Conservation (phyloP, 2,888 invertebrate species). For the Ditula angustiorana region DNA sequence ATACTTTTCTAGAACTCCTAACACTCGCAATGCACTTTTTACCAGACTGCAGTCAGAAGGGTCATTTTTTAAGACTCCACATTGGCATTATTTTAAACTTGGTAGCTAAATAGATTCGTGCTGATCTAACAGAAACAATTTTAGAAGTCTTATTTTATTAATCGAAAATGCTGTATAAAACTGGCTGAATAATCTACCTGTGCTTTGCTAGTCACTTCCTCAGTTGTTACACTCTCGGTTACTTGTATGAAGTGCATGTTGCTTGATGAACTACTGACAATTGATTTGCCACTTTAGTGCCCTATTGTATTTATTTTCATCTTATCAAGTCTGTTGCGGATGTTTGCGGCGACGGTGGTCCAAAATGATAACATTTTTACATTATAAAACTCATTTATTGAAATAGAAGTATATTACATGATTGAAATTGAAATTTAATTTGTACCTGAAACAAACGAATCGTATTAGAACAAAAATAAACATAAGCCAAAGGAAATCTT, state of each 20-base stretch:
- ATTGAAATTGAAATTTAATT: not conserved
- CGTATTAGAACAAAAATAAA: not conserved
- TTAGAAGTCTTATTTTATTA: too few species aligned
- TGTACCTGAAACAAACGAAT: slow-evolving; percentile 17
- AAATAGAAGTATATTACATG: not conserved
- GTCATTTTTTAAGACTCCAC: too few species aligned
- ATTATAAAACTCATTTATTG: slow-evolving; percentile 6
- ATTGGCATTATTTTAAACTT: too few species aligned
- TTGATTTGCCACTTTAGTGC: not conserved
- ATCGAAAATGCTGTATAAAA: too few species aligned
- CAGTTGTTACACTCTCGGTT: slow-evolving; percentile 67
- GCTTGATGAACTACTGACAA: not conserved
- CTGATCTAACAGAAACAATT: too few species aligned
- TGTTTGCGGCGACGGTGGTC: slow-evolving; percentile 42
- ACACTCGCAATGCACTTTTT: too few species aligned
- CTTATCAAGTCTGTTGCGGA: slow-evolving; percentile 41
- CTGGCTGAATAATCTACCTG: slow-evolving; percentile 62
- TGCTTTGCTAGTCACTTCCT: slow-evolving; percentile 71
- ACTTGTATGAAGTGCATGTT: slow-evolving; percentile 74
- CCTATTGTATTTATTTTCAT: not conserved
- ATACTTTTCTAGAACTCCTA: too few species aligned
- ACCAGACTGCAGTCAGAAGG: too few species aligned
- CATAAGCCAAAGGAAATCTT: not conserved
- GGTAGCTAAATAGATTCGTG: too few species aligned
- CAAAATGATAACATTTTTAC: slow-evolving; percentile 42